Base-by-base conservation (phyloP, 2,113 vertebrate genomes). In the Ceyx melanurus region DNA sequence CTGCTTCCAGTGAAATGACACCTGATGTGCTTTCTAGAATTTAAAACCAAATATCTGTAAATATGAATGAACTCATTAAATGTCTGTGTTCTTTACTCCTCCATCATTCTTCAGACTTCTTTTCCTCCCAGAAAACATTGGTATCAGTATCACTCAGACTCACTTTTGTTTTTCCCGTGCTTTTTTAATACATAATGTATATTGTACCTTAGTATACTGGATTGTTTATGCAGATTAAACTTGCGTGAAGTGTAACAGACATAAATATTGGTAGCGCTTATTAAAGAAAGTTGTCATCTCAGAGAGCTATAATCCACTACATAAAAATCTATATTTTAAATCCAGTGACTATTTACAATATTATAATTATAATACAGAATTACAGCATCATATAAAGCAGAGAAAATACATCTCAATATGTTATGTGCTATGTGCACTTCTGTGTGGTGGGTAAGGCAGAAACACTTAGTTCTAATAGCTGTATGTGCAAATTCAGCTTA, bases 101-200 rank as follows among this genome's bases (percentile, higher is more conserved):
- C 29, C 5, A 20, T 48, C 37, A 33, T 60, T 85, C n/a, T 82
- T 71, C 40, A 60, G 3, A 4, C 10, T 85, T 74, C 28, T 62
- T 86, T 93, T 88, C 18, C 10, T 77, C 28, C 1, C 28, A 65
- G 28, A 72, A 58, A 75, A 76, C 19, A 56, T 1, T 14, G 13
- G 51, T 65, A 83, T 20, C n/a, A 57, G 13, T 45, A 73, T 72
- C 48, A 73, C 6, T 82, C 31, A 74, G 26, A 83, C 11, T 46
- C 3, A 3, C 3, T 74, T 14, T 40, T 87, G 20, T 0, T 1
- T 40, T 71, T 62, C 60, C 9, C 1, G 2, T 37, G 3, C 1
- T 56, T 64, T 86, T 81, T 85, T 8, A 76, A 82, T 51, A 28
- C 1, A 4, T 18, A 88, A 37, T 10, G 3, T 48, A 35, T 57